Evolutionary conservation across 2,888 invertebrate genomes (phyloP), one percentile per base, ranked within the genome.

Genomic region (Latrodectus hesperus): DNA sequence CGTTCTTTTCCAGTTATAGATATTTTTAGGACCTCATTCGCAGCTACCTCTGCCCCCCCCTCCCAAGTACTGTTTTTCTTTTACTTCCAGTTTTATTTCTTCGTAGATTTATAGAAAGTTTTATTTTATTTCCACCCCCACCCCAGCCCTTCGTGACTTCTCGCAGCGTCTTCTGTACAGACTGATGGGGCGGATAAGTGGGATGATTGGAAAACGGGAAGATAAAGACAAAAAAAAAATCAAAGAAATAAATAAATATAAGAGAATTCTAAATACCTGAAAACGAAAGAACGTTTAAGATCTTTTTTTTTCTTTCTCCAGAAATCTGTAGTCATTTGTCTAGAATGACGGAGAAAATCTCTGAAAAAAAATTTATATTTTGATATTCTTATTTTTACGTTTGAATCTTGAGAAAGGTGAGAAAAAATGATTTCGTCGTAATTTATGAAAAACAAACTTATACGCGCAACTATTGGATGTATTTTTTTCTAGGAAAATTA

Each of bases 41-140:
- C 78, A 78, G 60, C 70, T 70, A 70, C 74, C 55, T 51, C 12
- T 14, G 38, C 11, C 11, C 17, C 11, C 17, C 55, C 52, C 17
- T 9, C 17, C 65, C 11, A 52, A n/a, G 12, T 26, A 60, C n/a
- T 60, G n/a, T 16, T 74, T 71, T 79, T 71, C 71, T 74, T 75
- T 55, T 55, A 68, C 60, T 82, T 60, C 70, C n/a, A 17, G 12
- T 53, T 53, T 73, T n/a, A 17, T 22, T n/a, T 22, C 14, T 53
- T 49, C 49, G 26, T 26, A 60, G 82, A 75, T 87, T 81, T 81
- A 81, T 77, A 67, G 73, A 81, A 71, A 87, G 26, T 73, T 87
- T 81, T 82, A 71, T 82, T 81, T 87, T 85, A 79, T 60, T 60
- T 8, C n/a, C 60, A 0, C 60, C 60, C 60, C 12, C 60, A 6